A percentile compares a stretch with the other conserved stretches of the same genome.
Conservation (phyloP, 2,888 invertebrate genomes). For the Myopa testacea region DNA sequence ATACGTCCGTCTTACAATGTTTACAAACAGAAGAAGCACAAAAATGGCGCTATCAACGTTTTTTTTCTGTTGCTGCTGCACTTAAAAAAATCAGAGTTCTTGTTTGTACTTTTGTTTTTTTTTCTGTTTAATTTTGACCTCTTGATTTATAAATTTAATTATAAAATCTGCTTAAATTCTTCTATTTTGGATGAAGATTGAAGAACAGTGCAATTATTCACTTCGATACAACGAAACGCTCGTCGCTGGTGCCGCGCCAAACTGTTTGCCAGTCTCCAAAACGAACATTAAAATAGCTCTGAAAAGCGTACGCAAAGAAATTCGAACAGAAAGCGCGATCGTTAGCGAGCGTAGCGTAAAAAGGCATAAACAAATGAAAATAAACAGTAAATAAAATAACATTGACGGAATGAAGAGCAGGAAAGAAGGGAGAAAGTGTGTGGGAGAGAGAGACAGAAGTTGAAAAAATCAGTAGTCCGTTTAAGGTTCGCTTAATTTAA, state of each 20-base stretch:
- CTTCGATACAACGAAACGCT: slow-evolving; percentile 32
- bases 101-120: slow-evolving; percentile 3
- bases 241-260: slow-evolving; percentile 52
- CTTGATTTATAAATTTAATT: no score
- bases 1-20: slow-evolving; percentile 13
- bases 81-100: neutral
- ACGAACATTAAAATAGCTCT: slow-evolving; percentile 57
- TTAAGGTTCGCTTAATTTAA: no score
- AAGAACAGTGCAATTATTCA: slow-evolving; percentile 32
- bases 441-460: neutral
- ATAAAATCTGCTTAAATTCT: no score
- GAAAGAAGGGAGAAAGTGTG: neutral
- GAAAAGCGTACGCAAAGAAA: slow-evolving; percentile 27
- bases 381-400: no score
- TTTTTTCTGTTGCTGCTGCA: neutral
- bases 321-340: slow-evolving; percentile 24
- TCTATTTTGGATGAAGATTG: neutral
- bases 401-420: neutral
- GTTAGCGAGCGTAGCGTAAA: slow-evolving; percentile 10
- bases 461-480: no score
- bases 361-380: neutral
- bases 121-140: neutral
- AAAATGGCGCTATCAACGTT: slow-evolving; percentile 33
- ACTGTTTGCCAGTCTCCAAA: slow-evolving; percentile 52
- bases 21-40: slow-evolving; percentile 27